Evolutionary conservation across 2,113 vertebrate species (phyloP).

Genomic region (Engraulis encrasicolus): DNA sequence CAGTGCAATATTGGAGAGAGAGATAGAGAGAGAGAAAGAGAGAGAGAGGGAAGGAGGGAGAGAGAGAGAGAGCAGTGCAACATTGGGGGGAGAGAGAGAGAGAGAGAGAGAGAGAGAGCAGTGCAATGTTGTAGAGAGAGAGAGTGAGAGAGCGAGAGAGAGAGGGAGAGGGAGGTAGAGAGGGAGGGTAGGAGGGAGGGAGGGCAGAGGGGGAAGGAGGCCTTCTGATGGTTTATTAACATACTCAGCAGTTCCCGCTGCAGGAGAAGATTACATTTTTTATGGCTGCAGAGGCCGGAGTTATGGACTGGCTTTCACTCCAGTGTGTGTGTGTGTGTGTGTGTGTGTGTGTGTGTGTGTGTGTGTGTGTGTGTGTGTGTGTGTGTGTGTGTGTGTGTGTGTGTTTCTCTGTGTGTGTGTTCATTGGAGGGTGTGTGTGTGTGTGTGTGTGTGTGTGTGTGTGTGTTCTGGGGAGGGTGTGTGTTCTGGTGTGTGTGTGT

Average conservation of each 20-base stretch:
- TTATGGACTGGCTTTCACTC: conserved; percentile 48
- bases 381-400: no score
- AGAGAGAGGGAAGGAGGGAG: background rate
- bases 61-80: background rate
- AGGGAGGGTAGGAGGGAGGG: background rate
- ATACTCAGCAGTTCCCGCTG: conserved; percentile 46
- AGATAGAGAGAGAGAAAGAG: background rate
- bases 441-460: no score
- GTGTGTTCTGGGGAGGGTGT: no score
- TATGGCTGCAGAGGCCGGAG: conserved; percentile 49
- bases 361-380: conserved; percentile 1
- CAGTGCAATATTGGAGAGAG: background rate
- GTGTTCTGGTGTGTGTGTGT: background rate
- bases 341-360: background rate
- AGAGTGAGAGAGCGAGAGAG: background rate
- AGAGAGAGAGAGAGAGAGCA: no score
- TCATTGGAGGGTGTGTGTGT: background rate
- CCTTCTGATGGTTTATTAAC: conserved; percentile 48
- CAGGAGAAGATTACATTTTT: conserved; percentile 57
- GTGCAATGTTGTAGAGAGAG: background rate
- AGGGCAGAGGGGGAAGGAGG: background rate
- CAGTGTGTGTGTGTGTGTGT: background rate
- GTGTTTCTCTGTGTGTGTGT: no score
- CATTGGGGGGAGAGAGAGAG: background rate
- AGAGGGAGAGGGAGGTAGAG: background rate